Evolutionary conservation across 2,888 invertebrate species (phyloP), one percentile per base, ranked within the genome.

Genomic region (Metacarcinus magister): DNA sequence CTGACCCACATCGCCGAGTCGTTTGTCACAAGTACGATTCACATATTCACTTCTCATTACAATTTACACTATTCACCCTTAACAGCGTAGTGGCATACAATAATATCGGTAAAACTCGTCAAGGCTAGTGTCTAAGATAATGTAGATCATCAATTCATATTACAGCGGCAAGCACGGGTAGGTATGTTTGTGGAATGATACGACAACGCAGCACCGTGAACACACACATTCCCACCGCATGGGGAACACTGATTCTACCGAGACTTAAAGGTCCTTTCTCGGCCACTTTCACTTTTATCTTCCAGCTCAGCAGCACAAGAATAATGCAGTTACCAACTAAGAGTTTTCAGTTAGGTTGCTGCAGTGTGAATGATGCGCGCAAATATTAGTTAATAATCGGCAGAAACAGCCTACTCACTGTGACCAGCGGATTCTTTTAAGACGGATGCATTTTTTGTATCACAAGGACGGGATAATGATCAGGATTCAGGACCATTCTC

Each of bases 281-380:
- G 4, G 32, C 87, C 39, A 87, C 87, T 87, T 87, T 87, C 87
- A 87, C 87, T 87, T 87, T 87, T 87, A 39, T 82, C 87, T 39
- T 39, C 87, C 39, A 10, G 2, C 87, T 87, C n/a, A 28, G 75
- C 10, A 75, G 28, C 75, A 10, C 28, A 75, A 7, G 75, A 75
- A 75, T 28, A 75, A 60, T 60, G 60, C 75, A 75, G 75, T 28
- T n/a, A 8, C 28, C 75, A 28, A 4, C 75, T n/a, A 23, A 23
- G 23, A 2, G 23, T 23, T 60, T 60, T 60, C 8, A 23, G 75
- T 28, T 28, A 28, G n/a, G n/a, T 28, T 28, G 75, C 28, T 75
- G 75, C 10, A 10, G 28, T 28, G 75, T 75, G 75, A 75, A 75
- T 75, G 23, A 75, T 75, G 28, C 60, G 4, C 1, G 0, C 7